Conservation (phyloP, 2,888 invertebrate genomes). For the Tachystola acroxantha region DNA sequence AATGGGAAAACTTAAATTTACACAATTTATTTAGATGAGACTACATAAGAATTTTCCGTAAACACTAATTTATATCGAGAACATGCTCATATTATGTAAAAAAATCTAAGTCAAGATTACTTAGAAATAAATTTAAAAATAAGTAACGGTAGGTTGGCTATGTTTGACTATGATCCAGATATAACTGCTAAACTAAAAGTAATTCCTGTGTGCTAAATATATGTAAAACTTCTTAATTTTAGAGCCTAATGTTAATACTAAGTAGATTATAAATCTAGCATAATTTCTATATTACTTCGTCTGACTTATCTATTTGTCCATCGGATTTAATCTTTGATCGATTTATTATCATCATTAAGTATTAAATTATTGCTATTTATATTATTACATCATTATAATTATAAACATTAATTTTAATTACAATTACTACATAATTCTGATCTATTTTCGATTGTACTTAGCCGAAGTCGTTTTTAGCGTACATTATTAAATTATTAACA, state of each 20-base stretch:
- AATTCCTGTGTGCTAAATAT: conserved; percentile 25
- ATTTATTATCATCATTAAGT: conserved; percentile 43
- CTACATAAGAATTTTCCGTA: conserved; percentile 60
- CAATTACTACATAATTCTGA: conserved; percentile 51
- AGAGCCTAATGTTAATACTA: conserved; percentile 45
- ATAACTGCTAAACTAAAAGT: conserved; percentile 28
- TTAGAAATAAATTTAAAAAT: conserved; percentile 35
- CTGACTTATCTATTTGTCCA: conserved; percentile 38
- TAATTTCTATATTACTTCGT: conserved; percentile 32
- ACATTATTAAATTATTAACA: conserved; percentile 54
- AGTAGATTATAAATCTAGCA: conserved; percentile 32
- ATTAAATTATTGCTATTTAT: conserved; percentile 60
- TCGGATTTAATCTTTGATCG: conserved; percentile 35
- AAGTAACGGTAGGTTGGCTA: conserved; percentile 36
- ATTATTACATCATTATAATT: conserved; percentile 56
- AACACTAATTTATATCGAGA: conserved; percentile 35
- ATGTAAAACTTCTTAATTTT: conserved; percentile 54
- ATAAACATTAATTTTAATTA: conserved; percentile 59
- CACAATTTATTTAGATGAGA: conserved; percentile 62
- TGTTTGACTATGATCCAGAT: conserved; percentile 36
- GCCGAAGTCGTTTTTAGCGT: conserved; percentile 47
- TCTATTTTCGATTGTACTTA: conserved; percentile 62
- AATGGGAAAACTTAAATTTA: conserved; percentile 52
- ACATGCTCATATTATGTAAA: conserved; percentile 30
- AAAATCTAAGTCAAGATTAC: conserved; percentile 49